Conservation (phyloP, 2,113 vertebrate species). For the Campylomormyrus tamandua region DNA sequence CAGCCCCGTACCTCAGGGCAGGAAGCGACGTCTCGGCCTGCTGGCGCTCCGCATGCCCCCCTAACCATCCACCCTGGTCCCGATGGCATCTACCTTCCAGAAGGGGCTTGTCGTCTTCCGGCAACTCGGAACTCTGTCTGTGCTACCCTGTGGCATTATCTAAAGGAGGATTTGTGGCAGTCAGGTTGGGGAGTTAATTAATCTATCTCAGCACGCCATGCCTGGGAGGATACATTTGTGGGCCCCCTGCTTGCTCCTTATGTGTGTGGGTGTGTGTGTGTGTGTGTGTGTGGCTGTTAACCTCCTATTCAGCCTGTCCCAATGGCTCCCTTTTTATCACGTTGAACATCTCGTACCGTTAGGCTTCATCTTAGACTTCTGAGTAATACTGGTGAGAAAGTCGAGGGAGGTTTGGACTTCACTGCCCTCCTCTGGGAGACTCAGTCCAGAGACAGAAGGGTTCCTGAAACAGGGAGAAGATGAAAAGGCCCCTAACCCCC, state of each 20-base stretch:
- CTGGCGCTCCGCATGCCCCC: not conserved
- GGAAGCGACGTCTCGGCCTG: not conserved
- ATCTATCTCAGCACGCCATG: not conserved
- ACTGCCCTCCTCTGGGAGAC: not conserved
- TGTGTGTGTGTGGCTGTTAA: conserved; percentile 12
- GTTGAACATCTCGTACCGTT: not conserved
- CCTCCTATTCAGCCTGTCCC: not conserved
- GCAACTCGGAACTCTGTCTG: not conserved
- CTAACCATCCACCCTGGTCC: too few relatives aligned
- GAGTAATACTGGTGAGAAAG: not conserved
- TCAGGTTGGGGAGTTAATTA: conserved; percentile 15
- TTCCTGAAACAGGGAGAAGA: not conserved
- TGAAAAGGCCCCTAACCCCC: not conserved
- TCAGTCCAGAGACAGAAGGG: not conserved
- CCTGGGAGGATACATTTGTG: conserved; percentile 9
- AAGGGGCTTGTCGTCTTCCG: not conserved
- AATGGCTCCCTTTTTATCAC: not conserved
- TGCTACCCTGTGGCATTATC: not conserved
- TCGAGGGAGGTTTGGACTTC: not conserved
- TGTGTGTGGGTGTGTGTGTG: conserved; percentile 20
- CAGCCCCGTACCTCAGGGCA: not conserved
- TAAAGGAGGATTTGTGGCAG: conserved; percentile 15
- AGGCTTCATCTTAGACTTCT: not conserved
- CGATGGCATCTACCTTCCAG: not conserved
- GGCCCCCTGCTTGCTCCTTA: not conserved